A percentile compares a stretch with the other conserved stretches of the same genome.
Evolutionary conservation across 2,113 vertebrate species (phyloP).

Genomic region (Malurus elegans): DNA sequence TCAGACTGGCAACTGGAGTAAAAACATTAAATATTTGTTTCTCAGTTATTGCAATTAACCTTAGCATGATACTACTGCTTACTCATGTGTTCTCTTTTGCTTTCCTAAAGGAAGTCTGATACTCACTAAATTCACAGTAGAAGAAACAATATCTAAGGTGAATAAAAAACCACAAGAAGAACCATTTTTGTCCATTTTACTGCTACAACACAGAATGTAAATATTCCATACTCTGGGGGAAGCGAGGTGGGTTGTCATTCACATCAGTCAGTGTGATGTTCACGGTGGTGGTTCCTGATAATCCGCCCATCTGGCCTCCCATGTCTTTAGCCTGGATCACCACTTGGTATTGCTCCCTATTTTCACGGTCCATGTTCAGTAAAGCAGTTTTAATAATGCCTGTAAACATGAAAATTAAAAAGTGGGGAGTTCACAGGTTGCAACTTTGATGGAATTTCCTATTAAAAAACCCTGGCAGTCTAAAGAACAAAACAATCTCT

Average conservation of each 20-base stretch:
- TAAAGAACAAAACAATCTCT: background rate
- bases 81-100: background rate
- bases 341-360: slow-evolving; percentile 90
- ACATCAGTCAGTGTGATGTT: slow-evolving; percentile 91
- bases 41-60: background rate
- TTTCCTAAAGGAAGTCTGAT: background rate
- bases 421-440: background rate
- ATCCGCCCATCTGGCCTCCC: slow-evolving; percentile 95
- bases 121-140: background rate
- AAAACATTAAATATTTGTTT: background rate
- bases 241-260: slow-evolving; percentile 93
- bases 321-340: slow-evolving; percentile 98
- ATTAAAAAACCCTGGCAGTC: background rate
- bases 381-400: slow-evolving; percentile 94
- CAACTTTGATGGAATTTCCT: slow-evolving; percentile 16
- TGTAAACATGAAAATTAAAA: slow-evolving; percentile 65
- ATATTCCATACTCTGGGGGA: slow-evolving; percentile 86
- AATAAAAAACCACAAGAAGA: background rate
- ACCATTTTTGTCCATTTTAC: background rate
- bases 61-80: background rate
- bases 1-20: background rate
- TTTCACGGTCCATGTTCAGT: slow-evolving; percentile 93
- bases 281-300: slow-evolving; percentile 92
- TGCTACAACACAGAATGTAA: background rate
- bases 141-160: background rate